Evolutionary conservation across 2,113 vertebrate genomes (phyloP), one percentile per base, ranked within the genome.

Genomic region (Isichthys henryi): DNA sequence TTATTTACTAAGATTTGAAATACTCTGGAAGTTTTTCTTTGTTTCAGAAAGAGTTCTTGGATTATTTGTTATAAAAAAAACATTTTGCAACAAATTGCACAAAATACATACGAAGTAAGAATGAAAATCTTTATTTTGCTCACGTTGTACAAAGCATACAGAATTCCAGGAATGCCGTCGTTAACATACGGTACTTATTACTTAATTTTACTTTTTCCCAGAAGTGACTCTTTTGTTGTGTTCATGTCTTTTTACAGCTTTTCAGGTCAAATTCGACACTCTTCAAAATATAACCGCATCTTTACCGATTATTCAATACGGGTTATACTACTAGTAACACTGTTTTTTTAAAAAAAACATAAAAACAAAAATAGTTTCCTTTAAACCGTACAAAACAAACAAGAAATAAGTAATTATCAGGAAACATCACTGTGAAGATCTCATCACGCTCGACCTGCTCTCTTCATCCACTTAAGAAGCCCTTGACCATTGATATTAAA

Each of bases 211-310:
- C 93, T 89, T 58, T 93, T 89, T 66, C 87, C 92, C 92, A 93
- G 19, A 77, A 90, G 15, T 95, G 93, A 95, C 93, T 95, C 27
- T 77, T 95, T 94, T 94, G 96, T 93, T 92, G 91, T 93, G 94
- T 96, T 94, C 95, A 93, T 94, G 96, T 94, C 90, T 95, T 95
- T 94, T 95, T 94, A 95, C 95, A 94, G 95, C 92, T 94, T 94
- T 94, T 91, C 93, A 93, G 91, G 92, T 92, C 91, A 93, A 92
- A 93, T 94, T 93, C 91, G 94, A 93, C 92, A 93, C 91, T 94
- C 91, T 90, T 93, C 92, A 93, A 92, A 93, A 92, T 92, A 92
- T 92, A 92, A 93, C 91, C 90, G 89, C 93, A 88, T 93, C 90
- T 89, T 89, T 43, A 48, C 53, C 56, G 88, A 82, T 82, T 82